These are phyloP conservation scores for Martes martes DNA, from an alignment of 2,113 vertebrate species.

Conservation along the genomic window DNA sequence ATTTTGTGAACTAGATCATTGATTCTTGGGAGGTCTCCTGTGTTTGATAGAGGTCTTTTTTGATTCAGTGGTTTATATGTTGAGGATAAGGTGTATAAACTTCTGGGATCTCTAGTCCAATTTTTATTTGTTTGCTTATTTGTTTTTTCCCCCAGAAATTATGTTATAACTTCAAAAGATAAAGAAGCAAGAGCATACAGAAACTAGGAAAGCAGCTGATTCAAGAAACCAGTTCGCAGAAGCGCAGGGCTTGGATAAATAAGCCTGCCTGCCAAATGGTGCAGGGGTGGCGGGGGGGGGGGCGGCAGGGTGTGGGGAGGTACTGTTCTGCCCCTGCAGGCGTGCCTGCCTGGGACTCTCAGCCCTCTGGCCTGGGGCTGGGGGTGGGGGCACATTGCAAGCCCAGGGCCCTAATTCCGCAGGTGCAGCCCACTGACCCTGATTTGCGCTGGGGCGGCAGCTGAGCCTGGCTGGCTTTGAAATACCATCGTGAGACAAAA, in stretches of 20 bases:
- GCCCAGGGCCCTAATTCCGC: background rate
- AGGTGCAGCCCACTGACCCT: background rate
- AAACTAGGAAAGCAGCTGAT: background rate
- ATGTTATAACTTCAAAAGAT: background rate
- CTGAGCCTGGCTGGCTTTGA: background rate
- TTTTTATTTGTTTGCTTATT: background rate
- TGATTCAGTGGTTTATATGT: background rate
- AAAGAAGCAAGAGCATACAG: background rate
- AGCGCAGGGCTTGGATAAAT: background rate
- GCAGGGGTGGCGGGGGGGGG: background rate
- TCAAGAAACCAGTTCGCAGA: background rate
- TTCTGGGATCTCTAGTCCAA: background rate
- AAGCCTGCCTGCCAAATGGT: background rate
- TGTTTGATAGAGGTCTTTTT: background rate
- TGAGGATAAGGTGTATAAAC: background rate
- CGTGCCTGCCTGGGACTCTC: accelerated
- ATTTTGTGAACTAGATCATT: background rate
- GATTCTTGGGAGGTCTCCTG: background rate
- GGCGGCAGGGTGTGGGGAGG: too few species aligned
- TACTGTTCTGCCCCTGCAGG: background rate
- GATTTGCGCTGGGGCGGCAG: background rate
- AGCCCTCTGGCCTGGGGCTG: background rate
- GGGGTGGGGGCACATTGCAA: background rate
- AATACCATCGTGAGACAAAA: background rate
- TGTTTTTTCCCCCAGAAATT: background rate